Evolutionary conservation across 2,113 vertebrate species (phyloP).

Genomic region (Dromiciops gliroides): DNA sequence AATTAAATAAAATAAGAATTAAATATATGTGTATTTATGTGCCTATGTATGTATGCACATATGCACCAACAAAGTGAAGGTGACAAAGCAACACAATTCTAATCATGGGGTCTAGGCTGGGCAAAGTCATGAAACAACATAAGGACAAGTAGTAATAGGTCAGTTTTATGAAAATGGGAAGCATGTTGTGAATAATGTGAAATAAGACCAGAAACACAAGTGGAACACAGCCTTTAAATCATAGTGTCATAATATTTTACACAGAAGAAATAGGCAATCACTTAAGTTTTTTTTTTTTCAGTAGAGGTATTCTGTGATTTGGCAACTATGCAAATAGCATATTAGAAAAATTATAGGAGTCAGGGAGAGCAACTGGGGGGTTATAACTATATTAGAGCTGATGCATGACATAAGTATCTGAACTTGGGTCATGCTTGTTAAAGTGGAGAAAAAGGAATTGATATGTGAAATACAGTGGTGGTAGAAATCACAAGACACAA

Average conservation of each 20-base stretch:
- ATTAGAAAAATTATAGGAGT: background rate
- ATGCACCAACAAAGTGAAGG: background rate
- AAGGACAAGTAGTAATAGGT: background rate
- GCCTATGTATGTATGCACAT: background rate
- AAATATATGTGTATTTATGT: accelerated
- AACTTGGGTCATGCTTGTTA: background rate
- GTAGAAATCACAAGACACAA: background rate
- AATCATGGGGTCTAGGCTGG: background rate
- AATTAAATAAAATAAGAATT: background rate
- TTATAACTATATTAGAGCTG: background rate
- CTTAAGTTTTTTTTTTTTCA: background rate
- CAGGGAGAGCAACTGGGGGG: background rate
- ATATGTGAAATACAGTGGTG: background rate
- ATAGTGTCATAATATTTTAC: background rate
- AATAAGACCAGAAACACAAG: background rate
- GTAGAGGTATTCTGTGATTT: background rate
- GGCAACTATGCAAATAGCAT: background rate
- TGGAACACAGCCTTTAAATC: background rate
- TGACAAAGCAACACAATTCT: background rate
- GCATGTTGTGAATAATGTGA: background rate
- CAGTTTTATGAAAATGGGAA: background rate
- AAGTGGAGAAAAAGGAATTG: background rate
- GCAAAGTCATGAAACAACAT: background rate
- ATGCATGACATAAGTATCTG: background rate
- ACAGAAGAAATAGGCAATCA: background rate